Base-by-base conservation (phyloP, 2,888 invertebrate species). In the Scaptomyza polygonia region DNA sequence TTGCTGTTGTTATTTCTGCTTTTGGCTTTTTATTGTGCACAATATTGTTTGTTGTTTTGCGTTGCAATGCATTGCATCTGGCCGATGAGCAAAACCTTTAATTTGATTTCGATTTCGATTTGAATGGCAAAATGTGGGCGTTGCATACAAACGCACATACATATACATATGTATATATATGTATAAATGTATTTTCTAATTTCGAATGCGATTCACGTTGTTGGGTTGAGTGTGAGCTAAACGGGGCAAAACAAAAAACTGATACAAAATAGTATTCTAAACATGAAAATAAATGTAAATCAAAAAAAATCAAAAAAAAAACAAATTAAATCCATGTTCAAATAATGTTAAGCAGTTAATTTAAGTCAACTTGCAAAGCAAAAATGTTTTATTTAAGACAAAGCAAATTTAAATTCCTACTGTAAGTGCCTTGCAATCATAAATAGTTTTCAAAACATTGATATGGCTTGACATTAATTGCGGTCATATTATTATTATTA, bases 31-130 rank as follows among this genome's bases (percentile, higher is more conserved):
- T 14, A 14, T 36, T 36, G 14, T 14, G 36, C 14, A 36, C 14
- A 14, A 47, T 18, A 29, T 30, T 62, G 52, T 16, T 40, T 42
- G 45, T 32, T 53, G 54, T 53, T 67, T 49, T 56, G 56, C 30
- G 67, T n/a, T n/a, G n/a, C 44, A 55, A 27, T 40, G 18, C 32
- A 25, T 32, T 71, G 49, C 71, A 55, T 39, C 29, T 49, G 73
- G 3, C 39, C 11, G 32, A 18, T 44, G 4, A 16, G 43, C 14
- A 11, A 34, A 14, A 25, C 62, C 65, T 77, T 67, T 65, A 68
- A 85, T 79, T 79, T 78, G 61, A 82, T 82, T 79, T 66, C 68
- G 77, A 83, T 79, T 79, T 79, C 72, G 72, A 75, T 75, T 78
- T 78, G 63, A 53, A 56, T 65, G 54, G 47, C 44, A 52, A 73